phyloP scores from a whole-genome alignment of 2,797 vertebrate species.

The Artibeus lituratus region DNA sequence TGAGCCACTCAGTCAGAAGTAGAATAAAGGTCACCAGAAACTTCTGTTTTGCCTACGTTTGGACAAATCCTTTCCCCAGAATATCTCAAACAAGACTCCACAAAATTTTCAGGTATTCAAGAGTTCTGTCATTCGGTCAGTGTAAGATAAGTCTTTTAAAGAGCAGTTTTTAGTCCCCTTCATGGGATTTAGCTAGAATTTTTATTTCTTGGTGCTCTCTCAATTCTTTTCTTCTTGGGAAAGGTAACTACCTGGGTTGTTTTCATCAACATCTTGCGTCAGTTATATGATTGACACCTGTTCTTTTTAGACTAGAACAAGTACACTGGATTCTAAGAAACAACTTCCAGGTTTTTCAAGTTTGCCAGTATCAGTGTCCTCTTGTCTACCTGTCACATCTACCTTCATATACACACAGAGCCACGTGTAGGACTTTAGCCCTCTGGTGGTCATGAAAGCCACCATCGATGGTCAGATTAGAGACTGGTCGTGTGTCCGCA shows the following conservation, averaged over 20 bases:
- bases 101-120: conserved; percentile 10
- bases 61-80: neutral
- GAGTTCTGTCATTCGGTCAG: neutral
- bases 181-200: conserved; percentile 1
- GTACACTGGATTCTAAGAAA: conserved; percentile 52
- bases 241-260: neutral
- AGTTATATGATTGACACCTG: conserved; percentile 42
- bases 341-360: conserved; percentile 28
- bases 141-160: neutral
- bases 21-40: neutral
- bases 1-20: neutral
- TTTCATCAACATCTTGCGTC: neutral
- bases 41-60: neutral
- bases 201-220: conserved; percentile 44
- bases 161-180: neutral
- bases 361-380: neutral
- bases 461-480: neutral
- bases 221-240: conserved; percentile 20
- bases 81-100: neutral
- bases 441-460: neutral
- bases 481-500: neutral
- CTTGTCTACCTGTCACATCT: neutral
- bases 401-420: neutral
- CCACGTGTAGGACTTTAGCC: neutral
- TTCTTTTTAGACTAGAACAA: conserved; percentile 52